Conservation (phyloP, 2,888 invertebrate genomes). For the Calameuta filiformis region DNA sequence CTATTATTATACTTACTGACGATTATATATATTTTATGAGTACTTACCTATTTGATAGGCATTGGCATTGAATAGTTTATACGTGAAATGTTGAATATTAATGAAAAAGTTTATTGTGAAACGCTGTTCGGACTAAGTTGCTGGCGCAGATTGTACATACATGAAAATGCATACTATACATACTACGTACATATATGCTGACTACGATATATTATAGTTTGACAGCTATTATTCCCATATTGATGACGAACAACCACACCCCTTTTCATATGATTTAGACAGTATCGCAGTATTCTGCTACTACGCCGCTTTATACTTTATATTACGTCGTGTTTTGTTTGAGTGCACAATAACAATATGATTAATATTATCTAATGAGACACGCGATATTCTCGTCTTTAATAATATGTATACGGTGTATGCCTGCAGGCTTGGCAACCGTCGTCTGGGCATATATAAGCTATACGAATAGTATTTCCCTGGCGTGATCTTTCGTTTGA, state of each 20-base stretch:
- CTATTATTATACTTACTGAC: slow-evolving; percentile 31
- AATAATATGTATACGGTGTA: neutral
- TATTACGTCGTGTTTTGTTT: slow-evolving; percentile 38
- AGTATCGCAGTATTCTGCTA: slow-evolving; percentile 44
- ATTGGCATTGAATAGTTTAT: slow-evolving; percentile 61
- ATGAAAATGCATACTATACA: slow-evolving; percentile 1
- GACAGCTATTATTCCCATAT: neutral
- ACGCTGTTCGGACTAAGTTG: slow-evolving; percentile 43
- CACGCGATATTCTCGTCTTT: neutral
- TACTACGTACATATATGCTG: neutral
- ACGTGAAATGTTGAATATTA: slow-evolving; percentile 46
- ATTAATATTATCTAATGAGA: neutral
- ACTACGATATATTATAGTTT: neutral
- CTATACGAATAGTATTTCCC: neutral
- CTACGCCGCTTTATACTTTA: slow-evolving; percentile 40
- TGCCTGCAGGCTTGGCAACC: slow-evolving; percentile 33
- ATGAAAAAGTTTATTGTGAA: slow-evolving; percentile 36
- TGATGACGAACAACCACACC: neutral
- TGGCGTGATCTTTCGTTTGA: slow-evolving; percentile 35
- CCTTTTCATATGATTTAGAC: slow-evolving; percentile 43
- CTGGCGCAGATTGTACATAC: slow-evolving; percentile 50
- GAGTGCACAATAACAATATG: slow-evolving; percentile 46
- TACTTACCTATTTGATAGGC: slow-evolving; percentile 56
- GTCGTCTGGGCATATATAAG: slow-evolving; percentile 28
- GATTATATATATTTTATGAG: slow-evolving; percentile 57